Base-by-base conservation (phyloP, 1,140 invertebrate genomes). In the Euura saliciscinereae region DNA sequence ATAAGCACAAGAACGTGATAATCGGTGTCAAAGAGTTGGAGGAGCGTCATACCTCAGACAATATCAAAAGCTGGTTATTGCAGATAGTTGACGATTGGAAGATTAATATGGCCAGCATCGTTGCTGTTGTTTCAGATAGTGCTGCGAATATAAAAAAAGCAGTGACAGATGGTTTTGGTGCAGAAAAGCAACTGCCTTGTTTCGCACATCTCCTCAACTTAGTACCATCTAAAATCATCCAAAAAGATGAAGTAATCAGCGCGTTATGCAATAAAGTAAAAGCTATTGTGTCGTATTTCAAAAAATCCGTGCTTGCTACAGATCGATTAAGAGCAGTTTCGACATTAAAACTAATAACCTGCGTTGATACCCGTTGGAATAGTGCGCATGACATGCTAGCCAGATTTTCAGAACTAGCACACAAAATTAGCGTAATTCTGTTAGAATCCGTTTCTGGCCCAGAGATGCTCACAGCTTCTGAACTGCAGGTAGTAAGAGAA, bases 161-260 rank as follows among this genome's bases (percentile, higher is more conserved):
- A 65, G 71, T 80, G 51, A 76, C 68, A 70, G 44, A 74, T 66
- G 73, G 66, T 59, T 67, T 76, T 64, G 46, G 73, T 5, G 46
- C 71, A 68, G 76, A 75, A 51, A 69, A 67, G 44, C 78, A 83
- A 68, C 68, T 84, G 7, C 71, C 75, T 6, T 83, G 83, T 64
- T 79, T 83, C 66, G 79, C 82, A 1, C 83, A 83, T 45, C 79
- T 75, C 2, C 59, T 84, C n/a, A 81, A 84, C 70, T 67, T 83
- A 7, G 76, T 83, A 1, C 76, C 66, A 3, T 4, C 45, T 6
- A 13, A 75, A 6, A 43, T 70, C 10, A 71, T 73, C 28, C 46
- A 70, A 13, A 45, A 51, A 65, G 45, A 13, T 28, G 13, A 70
- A 44, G 6, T 3, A 7, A 51, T 71, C 28, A 65, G 44, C 43